Evolutionary conservation across 2,113 vertebrate genomes (phyloP).

Genomic region (Platichthys flesus): DNA sequence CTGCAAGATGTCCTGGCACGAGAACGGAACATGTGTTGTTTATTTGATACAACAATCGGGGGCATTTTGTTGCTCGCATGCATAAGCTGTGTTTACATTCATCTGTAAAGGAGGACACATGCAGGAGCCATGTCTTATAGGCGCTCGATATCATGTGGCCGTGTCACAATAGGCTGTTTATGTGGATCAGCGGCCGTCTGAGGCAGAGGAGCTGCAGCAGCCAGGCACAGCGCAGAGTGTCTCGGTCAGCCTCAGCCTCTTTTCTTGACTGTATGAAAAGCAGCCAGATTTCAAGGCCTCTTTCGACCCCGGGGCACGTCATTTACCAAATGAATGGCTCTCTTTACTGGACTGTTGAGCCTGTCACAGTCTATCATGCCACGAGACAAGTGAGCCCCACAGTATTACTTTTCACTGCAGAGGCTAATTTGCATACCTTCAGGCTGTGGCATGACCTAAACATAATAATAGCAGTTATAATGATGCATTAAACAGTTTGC

Average conservation of each 20-base stretch:
- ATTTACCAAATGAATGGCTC: conserved; percentile 76
- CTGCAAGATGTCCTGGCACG: background rate
- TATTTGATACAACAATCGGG: background rate
- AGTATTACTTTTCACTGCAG: conserved; percentile 52
- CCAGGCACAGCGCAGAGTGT: conserved; percentile 51
- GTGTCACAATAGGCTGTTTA: conserved; percentile 73
- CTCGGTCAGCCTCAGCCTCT: conserved; percentile 40
- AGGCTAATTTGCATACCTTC: conserved; percentile 59
- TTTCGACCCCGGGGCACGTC: conserved; percentile 72
- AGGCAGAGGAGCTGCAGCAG: conserved; percentile 50
- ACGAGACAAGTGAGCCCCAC: conserved; percentile 73
- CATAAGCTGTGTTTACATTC: conserved; percentile 16
- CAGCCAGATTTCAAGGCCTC: conserved; percentile 63
- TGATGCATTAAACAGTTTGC: conserved; percentile 30
- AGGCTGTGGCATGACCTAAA: conserved; percentile 21
- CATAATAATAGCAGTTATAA: conserved; percentile 21
- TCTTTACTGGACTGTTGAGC: conserved; percentile 74
- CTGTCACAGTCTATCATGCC: conserved; percentile 69
- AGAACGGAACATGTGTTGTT: background rate
- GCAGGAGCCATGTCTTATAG: conserved; percentile 39
- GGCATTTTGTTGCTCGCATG: conserved; percentile 14
- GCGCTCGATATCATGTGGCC: conserved; percentile 63
- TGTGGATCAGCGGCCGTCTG: conserved; percentile 52
- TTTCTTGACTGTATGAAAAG: conserved; percentile 67
- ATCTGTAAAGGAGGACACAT: conserved; percentile 3